Percentiles rank a stretch among this genome's conserved stretches.
Evolutionary conservation across 2,113 vertebrate genomes (phyloP).

Genomic region (Zosterops pallidus): DNA sequence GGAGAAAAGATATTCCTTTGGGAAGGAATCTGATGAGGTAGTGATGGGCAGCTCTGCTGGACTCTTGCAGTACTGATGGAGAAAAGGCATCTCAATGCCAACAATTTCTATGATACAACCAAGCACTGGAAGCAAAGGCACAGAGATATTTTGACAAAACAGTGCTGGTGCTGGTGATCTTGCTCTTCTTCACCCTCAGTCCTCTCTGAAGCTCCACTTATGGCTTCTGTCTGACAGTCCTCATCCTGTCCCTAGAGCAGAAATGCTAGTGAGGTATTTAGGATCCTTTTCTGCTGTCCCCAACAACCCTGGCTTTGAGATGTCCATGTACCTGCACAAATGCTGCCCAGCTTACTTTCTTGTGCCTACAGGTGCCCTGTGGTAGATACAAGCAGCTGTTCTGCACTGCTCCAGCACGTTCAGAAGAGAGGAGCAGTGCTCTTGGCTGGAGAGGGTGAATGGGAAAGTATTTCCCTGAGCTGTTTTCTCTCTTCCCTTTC

Average conservation of each 20-base stretch:
- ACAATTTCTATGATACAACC: not conserved
- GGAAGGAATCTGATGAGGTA: not conserved
- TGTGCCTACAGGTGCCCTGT: not conserved
- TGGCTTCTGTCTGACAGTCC: not conserved
- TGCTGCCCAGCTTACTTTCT: not conserved
- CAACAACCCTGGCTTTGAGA: not conserved
- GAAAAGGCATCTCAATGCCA: not conserved
- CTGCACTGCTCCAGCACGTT: not conserved
- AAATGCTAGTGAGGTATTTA: not conserved
- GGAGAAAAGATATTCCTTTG: not conserved
- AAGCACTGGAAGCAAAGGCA: not conserved
- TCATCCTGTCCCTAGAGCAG: not conserved
- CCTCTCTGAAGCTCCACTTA: not conserved
- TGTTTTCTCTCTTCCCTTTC: not conserved
- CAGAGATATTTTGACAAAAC: not conserved
- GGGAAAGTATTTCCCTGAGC: not conserved
- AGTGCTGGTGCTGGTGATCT: not conserved
- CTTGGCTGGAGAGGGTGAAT: not conserved
- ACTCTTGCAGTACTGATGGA: not conserved
- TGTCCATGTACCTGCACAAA: not conserved
- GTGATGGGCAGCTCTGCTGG: not conserved
- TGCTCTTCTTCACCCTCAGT: not conserved
- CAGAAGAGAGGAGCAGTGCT: not conserved
- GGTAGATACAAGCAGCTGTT: not conserved
- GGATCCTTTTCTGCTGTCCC: not conserved